Base-by-base conservation (phyloP, 2,888 invertebrate genomes). In the Drosophila multiciliata region DNA sequence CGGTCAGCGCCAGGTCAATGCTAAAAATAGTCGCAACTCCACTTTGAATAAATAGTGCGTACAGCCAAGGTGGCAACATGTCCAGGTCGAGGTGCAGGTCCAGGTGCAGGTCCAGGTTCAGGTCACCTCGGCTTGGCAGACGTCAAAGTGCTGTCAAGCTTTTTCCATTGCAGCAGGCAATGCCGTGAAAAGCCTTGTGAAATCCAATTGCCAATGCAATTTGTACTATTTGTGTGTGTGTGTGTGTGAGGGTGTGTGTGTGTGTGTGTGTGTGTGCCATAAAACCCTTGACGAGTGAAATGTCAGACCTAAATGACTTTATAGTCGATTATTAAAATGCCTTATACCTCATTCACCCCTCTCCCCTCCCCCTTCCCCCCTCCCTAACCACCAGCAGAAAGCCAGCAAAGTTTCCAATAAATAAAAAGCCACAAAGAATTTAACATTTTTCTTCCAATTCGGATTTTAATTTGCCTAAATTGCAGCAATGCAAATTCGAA, bases 251-350 rank as follows among this genome's bases (percentile, higher is more conserved):
- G 38, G 40, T 23, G 12, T 11, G n/a, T 38, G n/a, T 29, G n/a
- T 40, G 29, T 48, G 40, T 29, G n/a, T 1, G 33, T 49, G 20
- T 6, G 23, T 36, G 17, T 55, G 66, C 67, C 69, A 73, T 75
- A 80, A 70, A 72, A 73, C 75, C 59, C 57, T 33, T 78, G 67
- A 68, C 63, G 64, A 57, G 54, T 63, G 54, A 54, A 36, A 63
- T 26, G 55, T 66, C 67, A 54, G 54, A 40, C 33, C 60, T 52
- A 52, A 71, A 66, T 53, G 76, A 75, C 81, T 79, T 66, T 78
- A 69, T 71, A 68, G 73, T 78, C 78, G 29, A 81, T 86, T 86
- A 83, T 78, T 67, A 70, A 76, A 75, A 58, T 66, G 48, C 35
- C 64, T 50, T 63, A 23, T 29, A 5, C 2, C 17, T 11, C 17